Percentiles rank a stretch among this genome's conserved stretches.
These are phyloP conservation scores for Dryadula phaetusa DNA, from an alignment of 2,888 invertebrate genomes.

Conservation along the genomic window DNA sequence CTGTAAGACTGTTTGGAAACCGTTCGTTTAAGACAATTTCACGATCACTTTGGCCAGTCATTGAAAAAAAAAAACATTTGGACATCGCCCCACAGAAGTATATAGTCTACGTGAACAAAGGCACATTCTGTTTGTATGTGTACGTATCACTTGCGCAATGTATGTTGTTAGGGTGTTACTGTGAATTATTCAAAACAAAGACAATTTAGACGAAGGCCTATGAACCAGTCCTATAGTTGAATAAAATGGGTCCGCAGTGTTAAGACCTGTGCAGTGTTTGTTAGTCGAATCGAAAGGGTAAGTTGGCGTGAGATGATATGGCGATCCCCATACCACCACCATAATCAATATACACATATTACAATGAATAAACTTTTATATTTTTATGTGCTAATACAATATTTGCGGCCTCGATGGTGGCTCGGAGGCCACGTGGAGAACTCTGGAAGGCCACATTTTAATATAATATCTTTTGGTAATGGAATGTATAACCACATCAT, in stretches of 20 bases:
- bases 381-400: slow-evolving; percentile 49
- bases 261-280: slow-evolving; percentile 81
- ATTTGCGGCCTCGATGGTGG: slow-evolving; percentile 65
- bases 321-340: slow-evolving; percentile 80
- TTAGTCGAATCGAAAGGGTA: slow-evolving; percentile 78
- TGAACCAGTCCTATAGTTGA: slow-evolving; percentile 54
- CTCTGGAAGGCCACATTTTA: slow-evolving; percentile 81
- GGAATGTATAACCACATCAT: slow-evolving; percentile 52
- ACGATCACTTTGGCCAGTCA: not conserved
- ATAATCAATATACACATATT: slow-evolving; percentile 74
- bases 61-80: not conserved
- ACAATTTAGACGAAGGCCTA: slow-evolving; percentile 32
- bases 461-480: slow-evolving; percentile 50
- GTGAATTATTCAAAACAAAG: slow-evolving; percentile 11
- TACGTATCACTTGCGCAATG: not conserved
- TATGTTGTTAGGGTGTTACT: slow-evolving; percentile 8
- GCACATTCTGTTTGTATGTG: not conserved
- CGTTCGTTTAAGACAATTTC: not conserved
- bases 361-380: slow-evolving; percentile 56
- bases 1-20: slow-evolving; percentile 54
- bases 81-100: slow-evolving; percentile 30
- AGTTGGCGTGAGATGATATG: slow-evolving; percentile 80
- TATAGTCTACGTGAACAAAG: not conserved
- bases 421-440: slow-evolving; percentile 77
- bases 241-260: slow-evolving; percentile 63